Evolutionary conservation across 92 coral and sea anemone species (phyloP), one percentile per base, ranked within the genome.

Genomic region (Siderastrea siderea): DNA sequence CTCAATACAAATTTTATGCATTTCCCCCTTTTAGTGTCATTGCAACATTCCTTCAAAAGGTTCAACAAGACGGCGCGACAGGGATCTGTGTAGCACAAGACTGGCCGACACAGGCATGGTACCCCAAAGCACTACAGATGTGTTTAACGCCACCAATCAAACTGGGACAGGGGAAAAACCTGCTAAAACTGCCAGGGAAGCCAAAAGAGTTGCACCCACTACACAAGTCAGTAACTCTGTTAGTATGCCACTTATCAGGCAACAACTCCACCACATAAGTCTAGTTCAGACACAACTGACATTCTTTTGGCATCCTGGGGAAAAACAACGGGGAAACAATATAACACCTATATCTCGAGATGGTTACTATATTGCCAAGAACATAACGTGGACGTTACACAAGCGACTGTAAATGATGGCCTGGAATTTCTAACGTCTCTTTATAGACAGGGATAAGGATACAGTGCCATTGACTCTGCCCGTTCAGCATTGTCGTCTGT

Each of bases 221-320:
- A 5, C 2, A 14, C 66, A 61, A 61, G 16, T 7, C 66, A 4
- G 75, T 82, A 53, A 46, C 26, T 2, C 83, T 88, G 0, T 68
- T 88, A 46, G 68, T 74, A 15, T 87, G 91, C 75, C 87, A 8
- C 57, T 70, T 87, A 54, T 87, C 92, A 26, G 78, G 84, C 82
- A 82, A 68, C 84, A 83, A 55, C 81, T 89, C 13, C n/a, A 5
- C 15, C 16, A 10, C 1, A n/a, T 55, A 9, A 74, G 83, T 0
- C 50, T 88, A 55, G 71, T 5, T 19, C 68, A 1, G 84, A 83
- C 47, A 83, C 92, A 13, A 26, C 83, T 5, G 38, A 89, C 10
- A 49, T 83, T 16, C 68, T 89, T 19, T 19, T 89, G 80, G 84
- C 89, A 47, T 88, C 88, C 10, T 88, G 83, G 92, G 49, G 92